Conservation (phyloP, 2,888 invertebrate species). For the Phaedon cochleariae region DNA sequence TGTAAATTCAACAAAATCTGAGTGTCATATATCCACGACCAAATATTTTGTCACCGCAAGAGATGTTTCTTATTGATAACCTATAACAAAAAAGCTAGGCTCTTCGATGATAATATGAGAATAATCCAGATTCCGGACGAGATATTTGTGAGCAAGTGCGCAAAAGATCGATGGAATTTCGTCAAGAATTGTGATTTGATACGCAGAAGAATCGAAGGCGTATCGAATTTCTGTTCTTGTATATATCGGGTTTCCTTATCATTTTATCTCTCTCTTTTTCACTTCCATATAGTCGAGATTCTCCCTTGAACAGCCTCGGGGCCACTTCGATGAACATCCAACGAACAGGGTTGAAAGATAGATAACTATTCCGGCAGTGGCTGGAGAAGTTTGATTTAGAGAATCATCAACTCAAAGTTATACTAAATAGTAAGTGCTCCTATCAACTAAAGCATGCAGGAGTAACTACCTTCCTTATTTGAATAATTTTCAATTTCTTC, state of each 20-base stretch:
- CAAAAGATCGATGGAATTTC: background rate
- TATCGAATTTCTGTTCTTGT: slow-evolving; percentile 19
- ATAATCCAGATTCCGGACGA: no score
- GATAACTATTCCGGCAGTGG: background rate
- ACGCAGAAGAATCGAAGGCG: slow-evolving; percentile 22
- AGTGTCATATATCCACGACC: no score
- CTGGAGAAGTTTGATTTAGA: background rate
- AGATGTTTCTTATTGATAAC: no score
- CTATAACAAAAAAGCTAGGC: no score
- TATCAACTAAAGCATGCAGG: no score
- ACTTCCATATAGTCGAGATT: background rate
- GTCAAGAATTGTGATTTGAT: slow-evolving; percentile 21
- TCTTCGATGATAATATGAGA: no score
- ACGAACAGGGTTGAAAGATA: background rate
- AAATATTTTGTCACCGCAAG: no score
- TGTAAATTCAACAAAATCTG: no score
- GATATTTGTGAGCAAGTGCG: background rate
- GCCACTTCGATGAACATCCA: background rate
- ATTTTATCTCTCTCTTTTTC: background rate
- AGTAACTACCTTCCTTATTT: no score
- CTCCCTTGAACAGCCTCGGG: background rate
- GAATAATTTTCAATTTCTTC: no score
- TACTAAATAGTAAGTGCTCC: no score
- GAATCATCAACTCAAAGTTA: no score
- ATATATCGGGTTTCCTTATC: background rate